Evolutionary conservation across 2,888 invertebrate species (phyloP).

Genomic region (Protophormia terraenovae): DNA sequence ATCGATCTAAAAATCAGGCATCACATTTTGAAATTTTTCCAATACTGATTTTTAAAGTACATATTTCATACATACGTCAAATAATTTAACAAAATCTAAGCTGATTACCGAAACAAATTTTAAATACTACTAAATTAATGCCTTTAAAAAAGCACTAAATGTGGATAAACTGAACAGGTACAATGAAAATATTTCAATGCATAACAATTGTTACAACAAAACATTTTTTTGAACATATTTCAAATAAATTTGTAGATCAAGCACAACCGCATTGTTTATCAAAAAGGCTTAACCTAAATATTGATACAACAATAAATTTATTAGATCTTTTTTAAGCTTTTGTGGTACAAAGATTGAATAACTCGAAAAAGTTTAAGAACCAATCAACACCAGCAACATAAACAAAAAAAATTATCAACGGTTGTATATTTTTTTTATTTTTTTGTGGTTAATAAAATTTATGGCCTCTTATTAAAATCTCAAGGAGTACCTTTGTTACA

Average conservation of each 20-base stretch:
- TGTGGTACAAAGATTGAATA: background rate
- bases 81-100: background rate
- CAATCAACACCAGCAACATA: constrained; percentile 33
- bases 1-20: too few species aligned
- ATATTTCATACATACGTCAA: too few species aligned
- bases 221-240: background rate
- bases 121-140: background rate
- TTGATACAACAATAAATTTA: constrained; percentile 8
- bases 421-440: background rate
- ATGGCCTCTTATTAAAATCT: constrained; percentile 16
- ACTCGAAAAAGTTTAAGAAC: background rate
- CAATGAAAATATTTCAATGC: background rate
- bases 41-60: too few species aligned
- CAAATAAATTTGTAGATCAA: constrained; percentile 28
- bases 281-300: constrained; percentile 37
- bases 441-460: constrained; percentile 11
- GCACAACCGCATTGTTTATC: constrained; percentile 19
- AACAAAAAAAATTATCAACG: background rate
- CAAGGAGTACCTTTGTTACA: constrained; percentile 1
- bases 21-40: too few species aligned
- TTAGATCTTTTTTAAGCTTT: background rate
- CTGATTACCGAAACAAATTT: background rate
- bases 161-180: constrained; percentile 8
- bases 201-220: constrained; percentile 11
- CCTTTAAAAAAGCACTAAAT: background rate